Evolutionary conservation across 2,888 invertebrate species (phyloP), one percentile per base, ranked within the genome.

Genomic region (Callyntrura sp.): DNA sequence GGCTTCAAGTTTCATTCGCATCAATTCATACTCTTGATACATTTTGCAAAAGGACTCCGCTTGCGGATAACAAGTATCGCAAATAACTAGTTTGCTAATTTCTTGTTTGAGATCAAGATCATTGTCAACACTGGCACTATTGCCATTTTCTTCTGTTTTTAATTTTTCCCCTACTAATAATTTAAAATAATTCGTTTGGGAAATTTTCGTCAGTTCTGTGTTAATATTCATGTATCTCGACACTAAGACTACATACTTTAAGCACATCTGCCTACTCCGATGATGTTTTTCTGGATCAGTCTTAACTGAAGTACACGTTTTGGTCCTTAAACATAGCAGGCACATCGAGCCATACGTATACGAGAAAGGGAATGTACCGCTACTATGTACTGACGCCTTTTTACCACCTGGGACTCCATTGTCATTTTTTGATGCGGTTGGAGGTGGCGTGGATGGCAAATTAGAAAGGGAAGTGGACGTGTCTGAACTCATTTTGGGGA

Each of bases 271-370:
- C 12, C 68, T 23, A 43, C 79, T 78, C 28, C 51, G 28, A 23
- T 45, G 45, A 17, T 86, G 79, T 23, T 86, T 62, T 8, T 65
- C 78, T 0, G 48, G 78, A 35, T 85, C 85, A 11, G 62, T 62
- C 35, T 85, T 85, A n/a, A 85, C 85, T 11, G 85, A 78, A 25
- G 85, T 78, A 45, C 62, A 78, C 0, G 85, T 85, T 48, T 62
- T 76, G 9, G 78, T 62, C 20, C 65, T 43, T 11, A 85, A 62
- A 51, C 85, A 85, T 1, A 85, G 35, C 20, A 85, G 78, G 48
- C 85, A 85, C 60, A 85, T 57, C 0, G 85, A 85, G 23, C 85
- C 85, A 23, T 51, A 85, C 20, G 79, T 17, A 28, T 78, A 55
- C 25, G 51, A 25, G 9, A n/a, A 20, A 23, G 76, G 55, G 9